A percentile compares a stretch with the other conserved stretches of the same genome.
Conservation (phyloP, 2,888 invertebrate species). For the Cyclophora albipunctata region DNA sequence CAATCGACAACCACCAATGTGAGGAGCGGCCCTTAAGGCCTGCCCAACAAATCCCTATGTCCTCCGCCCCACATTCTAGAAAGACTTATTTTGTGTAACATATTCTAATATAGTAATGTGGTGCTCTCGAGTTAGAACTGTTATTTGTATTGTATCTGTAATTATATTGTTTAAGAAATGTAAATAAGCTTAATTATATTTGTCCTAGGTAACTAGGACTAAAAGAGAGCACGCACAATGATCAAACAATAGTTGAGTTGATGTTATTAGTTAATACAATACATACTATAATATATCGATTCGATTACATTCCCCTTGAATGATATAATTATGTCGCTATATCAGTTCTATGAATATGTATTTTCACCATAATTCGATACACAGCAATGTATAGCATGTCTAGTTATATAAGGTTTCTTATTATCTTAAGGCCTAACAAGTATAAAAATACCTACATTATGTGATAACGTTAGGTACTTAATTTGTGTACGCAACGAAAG, state of each 20-base stretch:
- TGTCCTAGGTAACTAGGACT: too few species aligned
- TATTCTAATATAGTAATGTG: conserved; percentile 30
- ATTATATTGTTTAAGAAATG: background rate
- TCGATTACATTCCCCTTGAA: too few species aligned
- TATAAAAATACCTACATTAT: conserved; percentile 37
- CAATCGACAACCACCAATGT: conserved; percentile 70
- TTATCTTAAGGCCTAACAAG: conserved; percentile 38
- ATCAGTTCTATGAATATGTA: too few species aligned
- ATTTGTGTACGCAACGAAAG: conserved; percentile 28
- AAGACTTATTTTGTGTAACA: conserved; percentile 71
- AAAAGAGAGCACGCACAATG: too few species aligned
- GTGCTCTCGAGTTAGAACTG: conserved; percentile 8
- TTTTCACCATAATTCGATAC: too few species aligned
- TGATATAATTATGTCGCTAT: too few species aligned
- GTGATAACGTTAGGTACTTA: conserved; percentile 71
- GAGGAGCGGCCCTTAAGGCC: conserved; percentile 69
- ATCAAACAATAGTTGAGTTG: too few species aligned
- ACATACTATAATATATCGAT: too few species aligned
- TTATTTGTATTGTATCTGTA: background rate
- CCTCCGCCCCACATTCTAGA: conserved; percentile 62
- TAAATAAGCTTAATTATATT: too few species aligned
- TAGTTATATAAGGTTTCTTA: conserved; percentile 59
- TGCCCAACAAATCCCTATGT: conserved; percentile 66
- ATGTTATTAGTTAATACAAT: too few species aligned
- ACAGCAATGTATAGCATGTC: conserved; percentile 7